phyloP scores from a whole-genome alignment of 1,140 invertebrate genomes.

The Drosophila sproati region DNA sequence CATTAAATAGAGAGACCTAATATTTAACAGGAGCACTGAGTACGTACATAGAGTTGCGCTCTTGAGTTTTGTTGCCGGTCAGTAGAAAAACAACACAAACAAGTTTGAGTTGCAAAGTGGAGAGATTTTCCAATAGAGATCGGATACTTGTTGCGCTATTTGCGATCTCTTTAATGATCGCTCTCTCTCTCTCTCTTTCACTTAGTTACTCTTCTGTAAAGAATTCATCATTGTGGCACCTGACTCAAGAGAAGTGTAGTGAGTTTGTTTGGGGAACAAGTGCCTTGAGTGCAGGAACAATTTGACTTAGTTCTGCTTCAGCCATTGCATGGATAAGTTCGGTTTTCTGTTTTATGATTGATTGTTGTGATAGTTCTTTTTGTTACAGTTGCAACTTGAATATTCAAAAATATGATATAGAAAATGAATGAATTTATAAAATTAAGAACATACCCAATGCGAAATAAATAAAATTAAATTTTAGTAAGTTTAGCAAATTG shows the following conservation, averaged over 20 bases:
- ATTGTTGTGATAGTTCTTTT: constrained; percentile 8
- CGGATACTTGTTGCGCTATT: constrained; percentile 45
- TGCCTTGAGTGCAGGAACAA: constrained; percentile 58
- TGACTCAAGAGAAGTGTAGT: constrained; percentile 16
- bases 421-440: too few species aligned
- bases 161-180: constrained; percentile 24
- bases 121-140: constrained; percentile 56
- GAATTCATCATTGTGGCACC: neutral
- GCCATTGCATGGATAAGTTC: constrained; percentile 74
- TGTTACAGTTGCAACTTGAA: neutral
- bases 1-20: constrained; percentile 10
- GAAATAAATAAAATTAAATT: too few species aligned
- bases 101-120: constrained; percentile 59
- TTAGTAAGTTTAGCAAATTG: too few species aligned
- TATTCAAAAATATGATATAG: too few species aligned
- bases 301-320: constrained; percentile 76
- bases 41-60: constrained; percentile 62
- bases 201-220: constrained; percentile 27
- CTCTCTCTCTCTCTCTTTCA: constrained; percentile 22
- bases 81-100: constrained; percentile 44
- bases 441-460: too few species aligned
- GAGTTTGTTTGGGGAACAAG: constrained; percentile 68
- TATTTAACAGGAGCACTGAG: constrained; percentile 64
- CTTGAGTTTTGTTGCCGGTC: constrained; percentile 9
- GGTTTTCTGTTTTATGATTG: constrained; percentile 30